phyloP scores from a whole-genome alignment of 2,888 invertebrate species.

The Sarcophaga variegata region DNA sequence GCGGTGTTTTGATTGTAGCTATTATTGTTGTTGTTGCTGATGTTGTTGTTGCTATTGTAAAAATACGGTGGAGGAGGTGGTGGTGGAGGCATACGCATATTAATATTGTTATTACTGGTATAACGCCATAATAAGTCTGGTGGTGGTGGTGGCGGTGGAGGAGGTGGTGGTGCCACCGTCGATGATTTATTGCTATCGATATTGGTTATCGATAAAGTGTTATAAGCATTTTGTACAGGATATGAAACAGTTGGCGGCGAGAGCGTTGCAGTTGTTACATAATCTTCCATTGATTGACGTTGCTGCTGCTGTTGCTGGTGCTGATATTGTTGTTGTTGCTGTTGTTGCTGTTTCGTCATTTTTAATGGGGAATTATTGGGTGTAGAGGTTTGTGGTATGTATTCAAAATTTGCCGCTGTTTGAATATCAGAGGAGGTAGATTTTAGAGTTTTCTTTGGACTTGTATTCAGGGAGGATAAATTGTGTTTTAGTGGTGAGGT shows the following conservation, averaged over 20 bases:
- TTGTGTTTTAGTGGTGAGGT: constrained; percentile 56
- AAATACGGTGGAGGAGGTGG: constrained; percentile 65
- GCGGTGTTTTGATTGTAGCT: constrained; percentile 47
- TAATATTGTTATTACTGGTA: constrained; percentile 19
- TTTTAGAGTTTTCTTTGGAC: constrained; percentile 77
- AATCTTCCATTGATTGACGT: constrained; percentile 70
- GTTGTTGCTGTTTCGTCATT: constrained; percentile 19
- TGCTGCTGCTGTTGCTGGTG: constrained; percentile 32
- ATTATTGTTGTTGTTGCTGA: neutral
- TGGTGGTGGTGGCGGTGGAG: constrained; percentile 79
- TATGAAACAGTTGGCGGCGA: constrained; percentile 47
- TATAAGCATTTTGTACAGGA: constrained; percentile 53
- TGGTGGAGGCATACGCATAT: constrained; percentile 53
- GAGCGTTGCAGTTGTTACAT: constrained; percentile 72
- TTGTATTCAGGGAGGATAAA: constrained; percentile 58
- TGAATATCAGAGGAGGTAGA: constrained; percentile 38
- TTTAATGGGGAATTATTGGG: constrained; percentile 44
- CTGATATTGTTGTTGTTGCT: constrained; percentile 8
- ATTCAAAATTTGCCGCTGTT: constrained; percentile 71
- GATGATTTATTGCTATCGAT: constrained; percentile 27
- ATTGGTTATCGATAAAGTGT: constrained; percentile 63
- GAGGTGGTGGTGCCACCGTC: constrained; percentile 71
- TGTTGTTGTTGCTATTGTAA: constrained; percentile 51
- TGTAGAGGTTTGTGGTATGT: constrained; percentile 69
- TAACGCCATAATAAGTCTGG: constrained; percentile 74